Base-by-base conservation (phyloP, 37 sponge, comb jelly and placozoan species). In the Ephydatia muelleri region DNA sequence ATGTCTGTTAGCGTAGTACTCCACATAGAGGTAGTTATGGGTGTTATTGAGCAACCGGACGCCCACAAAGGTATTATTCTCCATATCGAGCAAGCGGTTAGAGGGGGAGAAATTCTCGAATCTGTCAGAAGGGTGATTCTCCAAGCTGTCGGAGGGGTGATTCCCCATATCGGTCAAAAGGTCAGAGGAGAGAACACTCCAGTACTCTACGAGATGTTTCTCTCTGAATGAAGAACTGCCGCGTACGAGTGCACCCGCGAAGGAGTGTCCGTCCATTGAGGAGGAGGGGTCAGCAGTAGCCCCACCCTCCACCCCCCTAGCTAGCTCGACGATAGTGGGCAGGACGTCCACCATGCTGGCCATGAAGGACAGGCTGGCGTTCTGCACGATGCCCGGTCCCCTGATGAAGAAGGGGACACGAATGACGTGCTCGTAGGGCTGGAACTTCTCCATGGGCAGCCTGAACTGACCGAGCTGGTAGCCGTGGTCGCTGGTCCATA, bases 401-500 rank as follows among this genome's bases (percentile, higher is more conserved):
- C 48, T 27, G 23, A 88, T 83, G 64, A 49, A 49, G 43, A 88
- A 86, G 9, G 95, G 92, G 2, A 94, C 89, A 16, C 89, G 49
- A 9, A 94, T 88, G 84, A 91, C 92, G 48, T 88, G 89, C 16
- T 94, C 95, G 69, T 94, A 94, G 8, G 90, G 91, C 65, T 91
- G 92, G 5, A 91, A 82, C 64, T 94, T 94, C 77, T 92, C 85
- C 32, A 82, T 82, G 25, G 95, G 95, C 0, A 91, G 80, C 4
- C 88, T 49, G 31, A 91, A 88, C 74, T 94, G 95, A 23, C 95
- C 95, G 23, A 94, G 84, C 31, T 94, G 85, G 81, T 82, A 94
- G 25, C 95, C 95, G 80, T 94, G 95, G 47, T 94, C 95, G 76
- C 95, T 94, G 21, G 95, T 94, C 43, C 57, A 85, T 27, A 91